Percentiles rank a stretch among this genome's conserved stretches.
These are phyloP conservation scores for Habrosyne pyritoides DNA, from an alignment of 2,888 invertebrate species.

Conservation along the genomic window DNA sequence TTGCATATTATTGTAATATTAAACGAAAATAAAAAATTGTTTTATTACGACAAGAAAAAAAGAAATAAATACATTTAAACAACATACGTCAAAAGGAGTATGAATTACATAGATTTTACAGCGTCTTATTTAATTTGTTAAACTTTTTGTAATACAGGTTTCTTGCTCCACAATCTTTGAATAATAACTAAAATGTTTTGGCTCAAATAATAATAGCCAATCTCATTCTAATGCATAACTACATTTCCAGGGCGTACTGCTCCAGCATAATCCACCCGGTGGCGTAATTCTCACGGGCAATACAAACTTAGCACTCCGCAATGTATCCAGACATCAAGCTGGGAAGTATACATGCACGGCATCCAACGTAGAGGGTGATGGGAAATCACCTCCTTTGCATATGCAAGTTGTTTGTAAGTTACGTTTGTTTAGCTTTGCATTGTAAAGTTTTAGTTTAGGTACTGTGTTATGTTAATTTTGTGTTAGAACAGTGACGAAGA, in stretches of 20 bases:
- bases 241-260: conserved; percentile 87
- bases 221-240: conserved; percentile 5
- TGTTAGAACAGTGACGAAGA: too few relatives aligned
- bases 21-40: too few relatives aligned
- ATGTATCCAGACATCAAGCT: conserved; percentile 90
- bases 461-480: not conserved
- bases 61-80: too few relatives aligned
- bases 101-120: too few relatives aligned
- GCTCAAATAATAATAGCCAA: not conserved
- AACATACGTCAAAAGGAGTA: too few relatives aligned
- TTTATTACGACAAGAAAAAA: too few relatives aligned
- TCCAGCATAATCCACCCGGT: conserved; percentile 91
- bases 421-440: not conserved
- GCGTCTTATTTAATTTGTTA: too few relatives aligned
- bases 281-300: conserved; percentile 93
- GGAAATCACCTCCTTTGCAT: conserved; percentile 90
- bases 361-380: conserved; percentile 96
- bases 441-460: not conserved
- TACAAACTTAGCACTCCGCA: conserved; percentile 89
- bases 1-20: too few relatives aligned
- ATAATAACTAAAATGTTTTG: too few relatives aligned
- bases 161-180: too few relatives aligned
- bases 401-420: conserved; percentile 96
- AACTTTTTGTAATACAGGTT: too few relatives aligned
- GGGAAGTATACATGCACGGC: conserved; percentile 95